Percentiles rank a stretch among this genome's conserved stretches.
Conservation (phyloP, 1,140 invertebrate species). For the Tetramorium alpestre region DNA sequence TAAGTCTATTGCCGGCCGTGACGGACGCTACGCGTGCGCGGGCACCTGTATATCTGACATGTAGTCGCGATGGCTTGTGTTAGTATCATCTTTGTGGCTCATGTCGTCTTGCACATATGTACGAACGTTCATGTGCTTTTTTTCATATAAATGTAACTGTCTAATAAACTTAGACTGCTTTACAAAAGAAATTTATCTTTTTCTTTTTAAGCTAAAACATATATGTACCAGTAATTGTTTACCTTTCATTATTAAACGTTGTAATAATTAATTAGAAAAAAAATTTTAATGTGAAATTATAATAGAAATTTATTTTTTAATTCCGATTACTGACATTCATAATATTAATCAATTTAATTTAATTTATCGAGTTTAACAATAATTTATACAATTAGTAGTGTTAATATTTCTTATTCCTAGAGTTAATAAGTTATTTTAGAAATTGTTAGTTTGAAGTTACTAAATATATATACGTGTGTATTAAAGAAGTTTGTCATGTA, state of each 20-base stretch:
- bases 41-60: slow-evolving; percentile 56
- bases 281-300: neutral
- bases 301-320: neutral
- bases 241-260: neutral
- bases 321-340: neutral
- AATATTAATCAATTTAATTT: slow-evolving; percentile 13
- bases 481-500: slow-evolving; percentile 2
- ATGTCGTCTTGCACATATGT: neutral
- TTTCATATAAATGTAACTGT: neutral
- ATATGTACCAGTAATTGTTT: neutral
- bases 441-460: neutral
- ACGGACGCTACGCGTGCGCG: slow-evolving; percentile 72
- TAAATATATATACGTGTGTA: neutral
- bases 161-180: neutral
- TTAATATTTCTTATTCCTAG: neutral
- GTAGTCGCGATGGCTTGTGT: neutral
- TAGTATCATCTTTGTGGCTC: slow-evolving; percentile 15
- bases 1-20: slow-evolving; percentile 79
- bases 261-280: neutral
- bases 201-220: neutral
- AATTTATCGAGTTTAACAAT: neutral
- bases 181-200: neutral
- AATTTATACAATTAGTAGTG: neutral
- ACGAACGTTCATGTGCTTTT: neutral
- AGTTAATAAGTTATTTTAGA: neutral